Conservation (phyloP, 2,797 vertebrate species). For the Coendou prehensilis region DNA sequence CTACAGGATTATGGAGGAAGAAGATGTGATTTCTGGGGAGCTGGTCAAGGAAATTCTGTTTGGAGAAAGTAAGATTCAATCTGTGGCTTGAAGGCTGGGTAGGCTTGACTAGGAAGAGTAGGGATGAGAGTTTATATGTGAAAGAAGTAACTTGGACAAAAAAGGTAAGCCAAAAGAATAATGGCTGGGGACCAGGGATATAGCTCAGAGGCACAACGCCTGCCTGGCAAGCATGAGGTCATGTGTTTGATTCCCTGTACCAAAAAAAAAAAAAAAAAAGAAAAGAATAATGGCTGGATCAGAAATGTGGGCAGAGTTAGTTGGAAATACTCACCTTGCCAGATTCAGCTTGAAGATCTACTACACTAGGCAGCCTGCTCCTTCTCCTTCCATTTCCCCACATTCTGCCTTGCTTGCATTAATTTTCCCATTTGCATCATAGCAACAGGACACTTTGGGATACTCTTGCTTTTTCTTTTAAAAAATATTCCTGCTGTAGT, state of each 20-base stretch:
- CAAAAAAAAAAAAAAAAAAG: not conserved
- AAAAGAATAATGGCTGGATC: not conserved
- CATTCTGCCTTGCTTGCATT: not conserved
- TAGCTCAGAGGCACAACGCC: no score
- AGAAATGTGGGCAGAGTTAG: not conserved
- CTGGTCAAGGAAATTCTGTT: not conserved
- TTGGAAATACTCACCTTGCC: conserved; percentile 45
- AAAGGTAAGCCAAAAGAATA: not conserved
- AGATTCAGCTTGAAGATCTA: not conserved
- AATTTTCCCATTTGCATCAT: not conserved
- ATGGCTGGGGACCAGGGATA: no score
- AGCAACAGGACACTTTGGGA: not conserved
- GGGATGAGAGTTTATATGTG: not conserved
- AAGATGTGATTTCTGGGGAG: not conserved
- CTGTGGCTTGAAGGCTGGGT: not conserved
- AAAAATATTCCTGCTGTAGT: not conserved
- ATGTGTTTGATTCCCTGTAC: no score
- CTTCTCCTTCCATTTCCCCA: not conserved
- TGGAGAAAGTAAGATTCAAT: conserved; percentile 35
- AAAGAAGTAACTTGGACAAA: not conserved
- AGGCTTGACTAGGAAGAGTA: not conserved
- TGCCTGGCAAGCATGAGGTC: no score
- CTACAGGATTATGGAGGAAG: not conserved
- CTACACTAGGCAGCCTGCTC: not conserved
- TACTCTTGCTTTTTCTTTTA: not conserved